phyloP scores from a whole-genome alignment of 2,113 vertebrate species.

The Okapia johnstoni region DNA sequence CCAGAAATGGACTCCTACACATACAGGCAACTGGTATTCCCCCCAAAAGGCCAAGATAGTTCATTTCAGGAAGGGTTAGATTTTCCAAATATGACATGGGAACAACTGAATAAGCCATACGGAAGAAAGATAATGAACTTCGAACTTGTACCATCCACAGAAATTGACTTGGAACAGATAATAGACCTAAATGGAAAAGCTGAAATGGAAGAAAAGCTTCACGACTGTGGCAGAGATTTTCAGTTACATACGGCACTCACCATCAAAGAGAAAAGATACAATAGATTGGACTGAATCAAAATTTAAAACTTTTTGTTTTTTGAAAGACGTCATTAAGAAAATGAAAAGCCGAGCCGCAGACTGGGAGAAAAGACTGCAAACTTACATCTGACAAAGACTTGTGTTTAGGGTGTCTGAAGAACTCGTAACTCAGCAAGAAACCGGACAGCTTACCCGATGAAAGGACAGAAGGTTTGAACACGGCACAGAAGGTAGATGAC shows the following conservation, averaged over 20 bases:
- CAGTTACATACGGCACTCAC: neutral
- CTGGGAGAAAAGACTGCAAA: neutral
- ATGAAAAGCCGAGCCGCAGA: neutral
- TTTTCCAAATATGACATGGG: neutral
- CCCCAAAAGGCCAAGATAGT: neutral
- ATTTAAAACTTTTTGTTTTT: neutral
- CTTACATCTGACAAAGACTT: neutral
- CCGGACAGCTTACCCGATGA: neutral
- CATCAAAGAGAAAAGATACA: neutral
- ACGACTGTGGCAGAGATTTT: neutral
- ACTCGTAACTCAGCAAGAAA: neutral
- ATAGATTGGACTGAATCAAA: neutral
- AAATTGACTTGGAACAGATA: neutral
- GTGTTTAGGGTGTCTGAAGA: neutral
- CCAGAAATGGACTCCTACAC: neutral
- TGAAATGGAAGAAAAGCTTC: neutral
- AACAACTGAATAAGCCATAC: neutral
- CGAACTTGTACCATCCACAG: no score
- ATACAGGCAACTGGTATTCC: rapidly evolving
- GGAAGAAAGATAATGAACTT: neutral
- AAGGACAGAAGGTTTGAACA: neutral
- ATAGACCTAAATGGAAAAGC: neutral
- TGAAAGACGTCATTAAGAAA: neutral
- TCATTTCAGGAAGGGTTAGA: neutral
- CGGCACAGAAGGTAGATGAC: neutral